Evolutionary conservation across 2,888 invertebrate species (phyloP).

Genomic region (Agrotis ipsilon): DNA sequence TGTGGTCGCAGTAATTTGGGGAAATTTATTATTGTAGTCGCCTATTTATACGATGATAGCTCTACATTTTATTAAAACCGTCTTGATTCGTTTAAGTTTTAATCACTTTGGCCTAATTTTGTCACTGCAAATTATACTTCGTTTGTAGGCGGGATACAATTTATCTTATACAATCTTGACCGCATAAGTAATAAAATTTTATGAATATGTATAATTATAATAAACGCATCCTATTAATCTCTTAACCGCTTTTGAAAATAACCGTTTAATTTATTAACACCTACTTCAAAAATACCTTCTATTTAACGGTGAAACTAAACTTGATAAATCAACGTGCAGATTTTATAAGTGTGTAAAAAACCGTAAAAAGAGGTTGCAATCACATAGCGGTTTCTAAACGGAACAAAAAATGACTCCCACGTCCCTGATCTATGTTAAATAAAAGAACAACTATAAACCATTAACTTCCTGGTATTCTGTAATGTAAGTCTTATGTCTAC

Average conservation of each 20-base stretch:
- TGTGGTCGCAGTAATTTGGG: conserved; percentile 14
- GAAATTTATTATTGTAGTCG: conserved; percentile 30
- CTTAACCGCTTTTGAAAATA: conserved; percentile 36
- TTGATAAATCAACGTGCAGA: conserved; percentile 32
- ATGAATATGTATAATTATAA: conserved; percentile 31
- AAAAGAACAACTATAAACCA: conserved; percentile 45
- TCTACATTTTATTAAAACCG: conserved; percentile 1
- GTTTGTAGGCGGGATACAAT: conserved; percentile 35
- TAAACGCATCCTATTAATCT: conserved; percentile 19
- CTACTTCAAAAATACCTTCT: conserved; percentile 15
- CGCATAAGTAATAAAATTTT: background rate
- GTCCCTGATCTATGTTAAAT: conserved; percentile 65
- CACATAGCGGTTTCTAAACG: conserved; percentile 50
- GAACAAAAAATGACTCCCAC: conserved; percentile 64
- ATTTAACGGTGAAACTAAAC: conserved; percentile 41
- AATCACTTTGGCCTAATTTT: conserved; percentile 41
- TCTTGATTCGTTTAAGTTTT: conserved; percentile 24
- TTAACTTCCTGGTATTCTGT: conserved; percentile 27
- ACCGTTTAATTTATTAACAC: conserved; percentile 42
- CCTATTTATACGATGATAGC: background rate
- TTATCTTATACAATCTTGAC: conserved; percentile 39
- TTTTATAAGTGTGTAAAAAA: conserved; percentile 11
- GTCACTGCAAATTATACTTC: conserved; percentile 24
- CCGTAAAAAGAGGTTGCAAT: conserved; percentile 46
- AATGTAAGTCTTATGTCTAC: conserved; percentile 28